These are phyloP conservation scores for Uloborus plumipes DNA, from an alignment of 2,888 invertebrate species.

Conservation along the genomic window DNA sequence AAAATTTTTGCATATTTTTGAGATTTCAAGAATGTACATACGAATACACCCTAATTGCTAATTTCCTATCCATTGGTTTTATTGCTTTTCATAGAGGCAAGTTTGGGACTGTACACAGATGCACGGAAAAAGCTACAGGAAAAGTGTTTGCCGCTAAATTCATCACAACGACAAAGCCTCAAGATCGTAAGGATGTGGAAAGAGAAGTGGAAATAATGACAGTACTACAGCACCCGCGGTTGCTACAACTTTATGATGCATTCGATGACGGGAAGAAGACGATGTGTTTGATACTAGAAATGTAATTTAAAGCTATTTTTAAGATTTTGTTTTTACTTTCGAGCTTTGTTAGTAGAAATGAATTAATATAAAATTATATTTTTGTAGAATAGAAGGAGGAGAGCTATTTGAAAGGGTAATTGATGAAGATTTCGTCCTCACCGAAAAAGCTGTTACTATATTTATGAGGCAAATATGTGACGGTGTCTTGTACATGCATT, in stretches of 20 bases:
- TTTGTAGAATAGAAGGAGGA: conserved; percentile 91
- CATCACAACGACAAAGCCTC: conserved; percentile 86
- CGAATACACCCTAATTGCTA: no score
- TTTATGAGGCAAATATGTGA: conserved; percentile 99
- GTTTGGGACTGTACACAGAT: conserved; percentile 96
- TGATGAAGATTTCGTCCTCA: conserved; percentile 96
- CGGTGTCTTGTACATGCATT: conserved; percentile 96
- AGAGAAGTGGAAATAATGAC: conserved; percentile 98
- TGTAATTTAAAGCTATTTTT: conserved; percentile 80
- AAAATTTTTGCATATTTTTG: no score
- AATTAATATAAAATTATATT: no score
- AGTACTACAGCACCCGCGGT: conserved; percentile 90
- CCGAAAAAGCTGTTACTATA: conserved; percentile 94
- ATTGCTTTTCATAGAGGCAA: conserved; percentile 81
- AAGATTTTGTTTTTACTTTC: neutral
- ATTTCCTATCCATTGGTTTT: no score
- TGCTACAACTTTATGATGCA: conserved; percentile 97
- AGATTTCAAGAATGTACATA: no score
- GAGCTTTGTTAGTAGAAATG: neutral
- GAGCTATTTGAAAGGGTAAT: conserved; percentile 99
- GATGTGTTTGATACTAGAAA: conserved; percentile 96
- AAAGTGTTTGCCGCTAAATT: conserved; percentile 92
- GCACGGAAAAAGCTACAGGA: conserved; percentile 85
- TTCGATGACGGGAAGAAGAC: conserved; percentile 84
- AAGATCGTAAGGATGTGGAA: conserved; percentile 91